Conservation (phyloP, 2,888 invertebrate genomes). For the Drosophila parthenogenetica region DNA sequence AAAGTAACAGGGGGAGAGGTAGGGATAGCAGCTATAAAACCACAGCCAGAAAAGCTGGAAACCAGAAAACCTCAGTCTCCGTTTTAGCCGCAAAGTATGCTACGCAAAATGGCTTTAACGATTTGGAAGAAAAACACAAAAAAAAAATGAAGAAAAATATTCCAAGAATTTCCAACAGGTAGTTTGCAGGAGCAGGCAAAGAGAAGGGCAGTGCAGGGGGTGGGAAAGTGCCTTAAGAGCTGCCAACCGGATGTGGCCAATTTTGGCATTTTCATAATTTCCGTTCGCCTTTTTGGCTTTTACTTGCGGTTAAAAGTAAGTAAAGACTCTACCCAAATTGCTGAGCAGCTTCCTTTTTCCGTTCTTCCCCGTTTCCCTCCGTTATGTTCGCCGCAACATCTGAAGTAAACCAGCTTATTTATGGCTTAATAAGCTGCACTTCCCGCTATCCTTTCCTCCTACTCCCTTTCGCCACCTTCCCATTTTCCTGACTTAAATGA, state of each 20-base stretch:
- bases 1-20: neutral
- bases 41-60: conserved; percentile 5
- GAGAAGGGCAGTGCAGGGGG: neutral
- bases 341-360: conserved; percentile 45
- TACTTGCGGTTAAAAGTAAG: conserved; percentile 40
- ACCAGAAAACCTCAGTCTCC: conserved; percentile 9
- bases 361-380: conserved; percentile 15
- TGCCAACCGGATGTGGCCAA: conserved; percentile 67
- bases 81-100: conserved; percentile 75
- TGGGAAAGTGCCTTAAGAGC: conserved; percentile 18
- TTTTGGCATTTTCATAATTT: conserved; percentile 77
- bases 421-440: conserved; percentile 64
- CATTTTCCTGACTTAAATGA: neutral
- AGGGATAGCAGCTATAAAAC: conserved; percentile 12
- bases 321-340: conserved; percentile 14
- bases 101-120: conserved; percentile 57
- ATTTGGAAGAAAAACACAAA: conserved; percentile 33
- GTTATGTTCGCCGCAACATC: conserved; percentile 18
- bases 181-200: neutral
- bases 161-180: conserved; percentile 36
- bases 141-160: conserved; percentile 29
- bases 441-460: neutral
- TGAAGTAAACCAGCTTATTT: conserved; percentile 58
- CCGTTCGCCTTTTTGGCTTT: conserved; percentile 52
- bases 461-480: neutral